Evolutionary conservation across 1,140 invertebrate genomes (phyloP).

Genomic region (Tetragnatha versicolor): DNA sequence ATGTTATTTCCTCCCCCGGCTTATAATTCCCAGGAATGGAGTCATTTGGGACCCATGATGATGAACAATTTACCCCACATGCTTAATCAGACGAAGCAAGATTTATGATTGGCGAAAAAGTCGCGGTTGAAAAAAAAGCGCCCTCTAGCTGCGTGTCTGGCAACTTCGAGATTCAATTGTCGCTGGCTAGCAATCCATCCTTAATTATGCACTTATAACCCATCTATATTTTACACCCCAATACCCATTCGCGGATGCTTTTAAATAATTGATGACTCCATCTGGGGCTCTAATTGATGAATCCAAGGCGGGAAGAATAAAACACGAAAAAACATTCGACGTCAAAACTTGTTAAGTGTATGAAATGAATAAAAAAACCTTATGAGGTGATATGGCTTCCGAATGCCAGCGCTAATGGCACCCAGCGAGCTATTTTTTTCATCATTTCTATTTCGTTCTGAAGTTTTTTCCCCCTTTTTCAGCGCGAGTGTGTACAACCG

Average conservation of each 20-base stretch:
- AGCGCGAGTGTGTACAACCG: background rate
- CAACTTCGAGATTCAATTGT: conserved; percentile 54
- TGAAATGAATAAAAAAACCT: conserved; percentile 38
- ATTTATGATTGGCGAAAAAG: conserved; percentile 44
- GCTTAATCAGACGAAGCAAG: conserved; percentile 50
- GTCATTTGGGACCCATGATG: conserved; percentile 1
- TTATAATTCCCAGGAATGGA: conserved; percentile 49
- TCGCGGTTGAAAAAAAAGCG: conserved; percentile 16
- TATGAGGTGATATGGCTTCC: conserved; percentile 40
- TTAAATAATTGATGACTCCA: conserved; percentile 55
- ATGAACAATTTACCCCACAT: conserved; percentile 50
- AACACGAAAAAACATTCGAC: conserved; percentile 8
- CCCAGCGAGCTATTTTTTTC: conserved; percentile 14
- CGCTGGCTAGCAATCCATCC: conserved; percentile 44
- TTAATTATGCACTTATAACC: conserved; percentile 55
- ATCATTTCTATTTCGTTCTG: background rate
- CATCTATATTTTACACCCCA: conserved; percentile 55
- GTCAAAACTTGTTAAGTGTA: conserved; percentile 54
- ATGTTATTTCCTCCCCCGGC: conserved; percentile 29
- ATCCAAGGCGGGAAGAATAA: conserved; percentile 26
- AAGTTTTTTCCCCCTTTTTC: conserved; percentile 8
- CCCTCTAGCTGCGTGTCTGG: conserved; percentile 30
- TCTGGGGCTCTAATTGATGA: conserved; percentile 44
- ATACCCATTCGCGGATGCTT: conserved; percentile 49
- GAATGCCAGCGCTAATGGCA: conserved; percentile 42